Base-by-base conservation (phyloP, 2,797 vertebrate genomes). In the Enteromius anoplus region DNA sequence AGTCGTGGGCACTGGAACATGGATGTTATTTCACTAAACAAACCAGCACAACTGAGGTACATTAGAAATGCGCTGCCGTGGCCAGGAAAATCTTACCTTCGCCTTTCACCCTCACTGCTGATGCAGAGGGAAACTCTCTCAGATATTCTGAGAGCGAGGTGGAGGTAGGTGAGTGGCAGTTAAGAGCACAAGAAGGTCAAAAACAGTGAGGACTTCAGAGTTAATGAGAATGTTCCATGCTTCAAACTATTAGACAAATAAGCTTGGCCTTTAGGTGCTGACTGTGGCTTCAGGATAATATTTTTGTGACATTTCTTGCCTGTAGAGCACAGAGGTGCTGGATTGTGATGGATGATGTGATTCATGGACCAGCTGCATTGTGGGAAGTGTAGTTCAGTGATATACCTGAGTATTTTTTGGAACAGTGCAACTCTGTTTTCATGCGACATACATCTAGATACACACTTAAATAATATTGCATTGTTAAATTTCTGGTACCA, bases 61-160 rank as follows among this genome's bases (percentile, higher is more conserved):
- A 88, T 94, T 93, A 93, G 93, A 94, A 92, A 93, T 88, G 92
- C 92, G 88, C 91, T 91, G 91, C 86, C 68, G 73, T 79, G 84
- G 95, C 95, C 95, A 96, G 95, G 95, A 96, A 96, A 96, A 95
- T 94, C 93, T 95, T 94, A 94, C 94, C 93, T 95, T 93, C 91
- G 92, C 90, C 89, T 92, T 75, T 84, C 75, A 45, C 90, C 92
- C 68, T 78, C 88, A 69, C 86, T 92, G 94, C 94, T 95, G 94
- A 95, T 93, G 93, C 92, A 84, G 91, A 93, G 93, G 94, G 94
- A 95, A 96, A 95, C 94, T 93, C 93, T 93, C 92, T 91, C 82
- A 86, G 80, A 78, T 65, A 65, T 78, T 78, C 45, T 83, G 42
- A 80, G 66, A 82, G 84, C 75, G 69, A 21, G 65, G 71, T 80